Evolutionary conservation across 2,888 invertebrate species (phyloP).

Genomic region (Caprella mutica): DNA sequence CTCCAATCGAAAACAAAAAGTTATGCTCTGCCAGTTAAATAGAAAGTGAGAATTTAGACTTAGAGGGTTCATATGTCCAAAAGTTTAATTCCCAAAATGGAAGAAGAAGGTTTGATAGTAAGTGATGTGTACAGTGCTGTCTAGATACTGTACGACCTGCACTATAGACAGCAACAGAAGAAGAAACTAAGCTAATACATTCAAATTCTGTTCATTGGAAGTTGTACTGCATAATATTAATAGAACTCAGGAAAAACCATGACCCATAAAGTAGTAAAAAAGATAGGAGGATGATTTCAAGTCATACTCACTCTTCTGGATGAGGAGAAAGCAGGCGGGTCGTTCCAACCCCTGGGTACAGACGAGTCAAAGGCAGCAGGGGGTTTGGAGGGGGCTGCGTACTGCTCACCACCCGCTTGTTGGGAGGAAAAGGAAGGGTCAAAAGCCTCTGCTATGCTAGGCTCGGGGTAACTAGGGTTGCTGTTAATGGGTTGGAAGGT

Average conservation of each 20-base stretch:
- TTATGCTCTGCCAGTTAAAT: no score
- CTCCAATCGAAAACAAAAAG: no score
- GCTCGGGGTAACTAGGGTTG: constrained; percentile 4
- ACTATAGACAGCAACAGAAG: not conserved
- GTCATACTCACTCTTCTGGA: constrained; percentile 30
- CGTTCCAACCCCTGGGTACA: constrained; percentile 33
- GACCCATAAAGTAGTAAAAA: not conserved
- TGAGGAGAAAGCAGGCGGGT: constrained; percentile 26
- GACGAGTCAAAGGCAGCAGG: constrained; percentile 29
- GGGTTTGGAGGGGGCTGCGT: constrained; percentile 12
- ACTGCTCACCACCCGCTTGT: not conserved
- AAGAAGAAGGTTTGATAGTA: not conserved
- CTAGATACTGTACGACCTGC: not conserved
- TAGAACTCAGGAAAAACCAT: no score
- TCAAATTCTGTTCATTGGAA: no score
- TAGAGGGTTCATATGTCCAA: no score
- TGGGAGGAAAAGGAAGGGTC: constrained; percentile 15
- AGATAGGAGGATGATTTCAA: no score
- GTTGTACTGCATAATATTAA: no score
- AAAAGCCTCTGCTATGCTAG: not conserved
- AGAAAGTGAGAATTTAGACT: no score
- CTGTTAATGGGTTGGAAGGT: constrained; percentile 6
- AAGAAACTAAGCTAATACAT: not conserved
- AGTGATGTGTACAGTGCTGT: not conserved
- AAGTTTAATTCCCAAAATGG: no score